Base-by-base conservation (phyloP, 37 sponge, comb jelly and placozoan species). In the Amphimedon queenslandica region DNA sequence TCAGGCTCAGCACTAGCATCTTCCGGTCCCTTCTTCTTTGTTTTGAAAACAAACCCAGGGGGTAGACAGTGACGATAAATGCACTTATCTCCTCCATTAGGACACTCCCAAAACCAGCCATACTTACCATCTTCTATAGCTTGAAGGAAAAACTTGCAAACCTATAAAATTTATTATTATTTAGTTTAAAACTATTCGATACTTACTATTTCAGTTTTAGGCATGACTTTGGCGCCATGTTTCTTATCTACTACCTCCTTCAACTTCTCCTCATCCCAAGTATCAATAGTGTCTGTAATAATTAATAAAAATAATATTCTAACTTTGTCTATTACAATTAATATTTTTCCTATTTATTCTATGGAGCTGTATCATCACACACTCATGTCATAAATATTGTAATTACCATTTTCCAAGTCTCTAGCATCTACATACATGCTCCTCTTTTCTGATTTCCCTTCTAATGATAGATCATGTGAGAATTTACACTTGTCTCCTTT, bases 31-130 rank as follows among this genome's bases (percentile, higher is more conserved):
- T 80, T 84, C 51, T 74, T 47, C 31, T 77, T 73, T 36, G 81
- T 86, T 80, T 98, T 95, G 75, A 98, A 79, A 37, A 98, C 87
- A 64, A 95, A 98, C 34, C 96, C 99, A 29, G 96, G 96, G 1
- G 99, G 99, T 6, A 98, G 88, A 37, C 93, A 93, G 42, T 98
- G 99, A 23, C 99, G 79, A 82, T 98, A 98, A 31, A 89, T 82
- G 67, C 99, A 98, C 57, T 81, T 89, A 66, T 88, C 90, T 32
- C 92, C 88, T 32, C 92, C 88, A 67, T 84, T 95, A 25, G 99
- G 99, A 56, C 99, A 98, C 72, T 81, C 85, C 99, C 99, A 98
- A 77, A 98, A 98, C 99, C 99, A 98, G 34, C 99, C 99, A 84
- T 98, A 98, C 11, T 95, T 36, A 34, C 90, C 90, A 70, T 91